Evolutionary conservation across 1,140 invertebrate species (phyloP).

Genomic region (Penaeus chinensis): DNA sequence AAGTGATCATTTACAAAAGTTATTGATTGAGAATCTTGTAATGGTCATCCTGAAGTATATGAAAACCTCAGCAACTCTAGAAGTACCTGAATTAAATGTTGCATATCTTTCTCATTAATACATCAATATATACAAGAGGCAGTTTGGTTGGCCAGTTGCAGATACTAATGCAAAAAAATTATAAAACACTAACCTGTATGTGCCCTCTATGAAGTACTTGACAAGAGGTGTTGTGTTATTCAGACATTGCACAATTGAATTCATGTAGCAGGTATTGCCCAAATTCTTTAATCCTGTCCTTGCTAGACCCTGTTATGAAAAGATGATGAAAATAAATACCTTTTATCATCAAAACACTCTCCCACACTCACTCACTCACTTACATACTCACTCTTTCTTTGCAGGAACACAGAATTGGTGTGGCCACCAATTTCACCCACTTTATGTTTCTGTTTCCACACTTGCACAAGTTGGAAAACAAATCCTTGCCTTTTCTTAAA

Average conservation of each 20-base stretch:
- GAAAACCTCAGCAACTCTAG: too few species aligned
- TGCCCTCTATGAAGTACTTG: constrained; percentile 77
- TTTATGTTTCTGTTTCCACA: too few species aligned
- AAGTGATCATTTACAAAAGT: too few species aligned
- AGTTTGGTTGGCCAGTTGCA: neutral
- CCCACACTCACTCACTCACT: constrained; percentile 8
- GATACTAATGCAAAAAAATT: constrained; percentile 20
- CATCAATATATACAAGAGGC: too few species aligned
- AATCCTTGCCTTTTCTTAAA: too few species aligned
- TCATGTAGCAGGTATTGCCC: constrained; percentile 74
- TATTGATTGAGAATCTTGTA: too few species aligned
- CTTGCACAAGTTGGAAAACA: too few species aligned
- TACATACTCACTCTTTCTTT: neutral
- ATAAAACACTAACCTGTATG: constrained; percentile 32
- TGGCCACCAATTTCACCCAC: too few species aligned
- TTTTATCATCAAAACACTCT: neutral
- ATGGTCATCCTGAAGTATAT: too few species aligned
- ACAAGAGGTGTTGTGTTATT: constrained; percentile 81
- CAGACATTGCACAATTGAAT: constrained; percentile 78
- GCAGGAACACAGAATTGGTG: too few species aligned
- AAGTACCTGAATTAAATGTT: too few species aligned
- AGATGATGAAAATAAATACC: neutral
- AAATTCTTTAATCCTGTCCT: constrained; percentile 73
- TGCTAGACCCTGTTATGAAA: constrained; percentile 46
- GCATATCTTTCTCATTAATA: too few species aligned